phyloP scores from a whole-genome alignment of 2,888 invertebrate species.

The Sturmia bella region DNA sequence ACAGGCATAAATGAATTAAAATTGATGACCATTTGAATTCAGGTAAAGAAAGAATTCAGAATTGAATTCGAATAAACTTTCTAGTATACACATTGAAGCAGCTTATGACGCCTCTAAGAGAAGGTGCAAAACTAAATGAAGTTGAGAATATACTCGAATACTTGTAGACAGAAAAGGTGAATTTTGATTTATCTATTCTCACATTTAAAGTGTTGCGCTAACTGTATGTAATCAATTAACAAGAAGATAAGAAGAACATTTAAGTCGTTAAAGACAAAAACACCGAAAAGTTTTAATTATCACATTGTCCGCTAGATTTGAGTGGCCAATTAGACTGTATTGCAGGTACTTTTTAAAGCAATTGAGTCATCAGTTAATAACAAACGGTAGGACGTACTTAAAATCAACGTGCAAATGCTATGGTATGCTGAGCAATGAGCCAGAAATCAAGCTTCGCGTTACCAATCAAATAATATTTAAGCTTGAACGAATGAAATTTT shows the following conservation, averaged over 20 bases:
- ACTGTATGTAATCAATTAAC: background rate
- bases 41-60: background rate
- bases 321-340: background rate
- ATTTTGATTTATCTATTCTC: background rate
- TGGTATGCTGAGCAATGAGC: too few species aligned
- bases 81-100: background rate
- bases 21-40: conserved; percentile 8
- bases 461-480: background rate
- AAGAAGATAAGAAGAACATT: background rate
- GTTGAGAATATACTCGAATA: background rate
- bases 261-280: too few species aligned
- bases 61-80: conserved; percentile 1
- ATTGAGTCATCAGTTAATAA: too few species aligned
- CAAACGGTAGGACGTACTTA: too few species aligned
- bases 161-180: background rate
- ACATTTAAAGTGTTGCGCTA: background rate
- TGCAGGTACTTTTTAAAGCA: too few species aligned
- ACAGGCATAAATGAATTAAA: background rate
- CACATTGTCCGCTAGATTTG: background rate
- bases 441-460: background rate
- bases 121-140: conserved; percentile 1
- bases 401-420: too few species aligned
- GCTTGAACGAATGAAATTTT: too few species aligned
- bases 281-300: background rate
- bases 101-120: conserved; percentile 4